These are phyloP conservation scores for Rhyacichthys aspro DNA, from an alignment of 2,797 vertebrate genomes.

Conservation along the genomic window DNA sequence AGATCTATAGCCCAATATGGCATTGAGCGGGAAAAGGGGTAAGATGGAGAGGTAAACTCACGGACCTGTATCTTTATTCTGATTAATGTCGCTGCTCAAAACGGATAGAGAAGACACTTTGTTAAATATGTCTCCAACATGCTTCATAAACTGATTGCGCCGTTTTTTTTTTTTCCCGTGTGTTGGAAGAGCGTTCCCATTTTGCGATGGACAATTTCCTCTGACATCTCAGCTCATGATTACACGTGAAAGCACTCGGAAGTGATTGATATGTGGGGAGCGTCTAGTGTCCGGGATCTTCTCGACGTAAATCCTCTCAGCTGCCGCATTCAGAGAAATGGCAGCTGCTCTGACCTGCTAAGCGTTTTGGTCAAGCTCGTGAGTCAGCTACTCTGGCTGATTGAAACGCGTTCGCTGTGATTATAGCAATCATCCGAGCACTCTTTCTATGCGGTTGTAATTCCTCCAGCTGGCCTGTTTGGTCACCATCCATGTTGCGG, in stretches of 20 bases:
- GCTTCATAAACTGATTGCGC: conserved; percentile 21
- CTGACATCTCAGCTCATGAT: conserved; percentile 38
- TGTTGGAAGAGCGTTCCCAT: conserved; percentile 37
- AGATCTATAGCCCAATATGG: conserved; percentile 77
- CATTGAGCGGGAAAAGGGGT: conserved; percentile 40
- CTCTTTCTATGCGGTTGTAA: conserved; percentile 24
- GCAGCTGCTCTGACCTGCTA: conserved; percentile 54
- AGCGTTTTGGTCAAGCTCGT: conserved; percentile 41
- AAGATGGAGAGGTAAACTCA: conserved; percentile 58
- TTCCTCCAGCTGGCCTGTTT: conserved; percentile 58
- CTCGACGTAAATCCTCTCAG: conserved; percentile 39
- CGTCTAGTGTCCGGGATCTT: conserved; percentile 24
- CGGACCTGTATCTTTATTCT: conserved; percentile 64
- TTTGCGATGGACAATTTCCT: conserved; percentile 46
- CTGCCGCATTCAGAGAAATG: conserved; percentile 30
- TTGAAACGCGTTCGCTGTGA: conserved; percentile 53
- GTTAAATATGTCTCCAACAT: conserved; percentile 37
- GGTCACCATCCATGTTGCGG: conserved; percentile 28
- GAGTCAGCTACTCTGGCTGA: conserved; percentile 48
- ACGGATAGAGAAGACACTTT: conserved; percentile 26
- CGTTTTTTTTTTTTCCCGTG: conserved; percentile 20
- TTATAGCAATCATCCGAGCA: conserved; percentile 54
- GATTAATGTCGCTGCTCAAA: conserved; percentile 49
- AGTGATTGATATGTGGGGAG: conserved; percentile 45
- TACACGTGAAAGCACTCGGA: conserved; percentile 34